These are phyloP conservation scores for Acrobasis consociella DNA, from an alignment of 2,888 invertebrate species.

Conservation along the genomic window DNA sequence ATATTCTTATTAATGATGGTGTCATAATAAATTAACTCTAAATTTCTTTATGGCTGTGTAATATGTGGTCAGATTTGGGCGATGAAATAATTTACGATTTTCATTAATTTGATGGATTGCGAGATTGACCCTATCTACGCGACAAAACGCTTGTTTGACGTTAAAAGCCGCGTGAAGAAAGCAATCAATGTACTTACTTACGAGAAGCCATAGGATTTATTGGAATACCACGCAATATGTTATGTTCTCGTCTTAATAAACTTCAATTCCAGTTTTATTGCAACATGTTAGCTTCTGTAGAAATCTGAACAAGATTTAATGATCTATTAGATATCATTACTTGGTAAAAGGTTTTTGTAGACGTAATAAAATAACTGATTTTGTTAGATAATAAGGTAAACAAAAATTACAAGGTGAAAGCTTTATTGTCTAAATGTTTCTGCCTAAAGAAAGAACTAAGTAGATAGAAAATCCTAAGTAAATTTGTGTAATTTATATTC, in stretches of 20 bases:
- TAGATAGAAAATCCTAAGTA: too few species aligned
- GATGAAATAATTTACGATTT: background rate
- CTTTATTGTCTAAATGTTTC: too few species aligned
- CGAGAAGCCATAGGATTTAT: slow-evolving; percentile 15
- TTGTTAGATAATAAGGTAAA: too few species aligned
- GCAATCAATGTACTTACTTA: background rate
- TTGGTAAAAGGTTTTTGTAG: background rate
- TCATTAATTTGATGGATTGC: background rate
- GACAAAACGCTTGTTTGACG: too few species aligned
- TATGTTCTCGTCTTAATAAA: slow-evolving; percentile 18
- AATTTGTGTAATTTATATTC: too few species aligned
- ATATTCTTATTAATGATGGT: background rate
- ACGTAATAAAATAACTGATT: too few species aligned
- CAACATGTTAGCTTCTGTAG: background rate
- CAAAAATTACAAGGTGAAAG: too few species aligned
- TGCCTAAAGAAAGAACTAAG: too few species aligned
- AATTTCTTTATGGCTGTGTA: background rate
- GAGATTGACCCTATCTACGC: too few species aligned
- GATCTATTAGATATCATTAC: slow-evolving; percentile 1
- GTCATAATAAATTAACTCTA: background rate
- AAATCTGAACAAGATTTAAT: background rate
- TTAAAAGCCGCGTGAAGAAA: slow-evolving; percentile 11
- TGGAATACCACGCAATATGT: slow-evolving; percentile 3
- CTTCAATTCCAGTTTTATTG: slow-evolving; percentile 8
- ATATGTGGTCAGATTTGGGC: background rate